Evolutionary conservation across 2,888 invertebrate species (phyloP).

Genomic region (Epicampocera succincta): DNA sequence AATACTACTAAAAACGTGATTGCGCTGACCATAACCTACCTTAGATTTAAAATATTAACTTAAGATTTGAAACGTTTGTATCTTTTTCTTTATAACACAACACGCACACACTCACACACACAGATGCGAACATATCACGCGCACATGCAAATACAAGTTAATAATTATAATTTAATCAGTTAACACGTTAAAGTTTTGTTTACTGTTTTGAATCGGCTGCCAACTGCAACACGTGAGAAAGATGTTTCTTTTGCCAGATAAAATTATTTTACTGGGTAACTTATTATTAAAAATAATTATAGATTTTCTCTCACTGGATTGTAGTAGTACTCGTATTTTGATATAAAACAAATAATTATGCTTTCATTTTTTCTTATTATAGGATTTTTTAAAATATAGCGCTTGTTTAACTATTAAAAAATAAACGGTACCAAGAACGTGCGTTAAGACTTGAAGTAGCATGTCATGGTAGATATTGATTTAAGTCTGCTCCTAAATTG

Average conservation of each 20-base stretch:
- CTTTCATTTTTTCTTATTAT: neutral
- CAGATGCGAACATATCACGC: no score
- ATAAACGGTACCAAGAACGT: no score
- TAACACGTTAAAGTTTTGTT: conserved; percentile 14
- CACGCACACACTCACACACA: no score
- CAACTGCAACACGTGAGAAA: conserved; percentile 35
- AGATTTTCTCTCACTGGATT: conserved; percentile 39
- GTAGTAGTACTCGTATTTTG: conserved; percentile 28
- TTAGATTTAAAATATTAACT: no score
- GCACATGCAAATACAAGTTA: no score
- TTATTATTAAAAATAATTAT: conserved; percentile 39
- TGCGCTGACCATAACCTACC: neutral
- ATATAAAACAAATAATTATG: conserved; percentile 7
- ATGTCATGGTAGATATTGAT: no score
- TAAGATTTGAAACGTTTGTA: no score
- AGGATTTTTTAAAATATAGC: neutral
- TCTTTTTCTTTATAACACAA: no score
- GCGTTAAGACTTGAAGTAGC: no score
- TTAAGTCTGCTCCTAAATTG: no score
- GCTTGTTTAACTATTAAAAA: no score
- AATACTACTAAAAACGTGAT: neutral
- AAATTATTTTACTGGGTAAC: conserved; percentile 6
- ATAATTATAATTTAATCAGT: neutral
- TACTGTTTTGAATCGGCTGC: conserved; percentile 1
- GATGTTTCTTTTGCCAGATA: neutral